A percentile compares a stretch with the other conserved stretches of the same genome.
Evolutionary conservation across 1,140 invertebrate genomes (phyloP).

Genomic region (Zophobas morio): DNA sequence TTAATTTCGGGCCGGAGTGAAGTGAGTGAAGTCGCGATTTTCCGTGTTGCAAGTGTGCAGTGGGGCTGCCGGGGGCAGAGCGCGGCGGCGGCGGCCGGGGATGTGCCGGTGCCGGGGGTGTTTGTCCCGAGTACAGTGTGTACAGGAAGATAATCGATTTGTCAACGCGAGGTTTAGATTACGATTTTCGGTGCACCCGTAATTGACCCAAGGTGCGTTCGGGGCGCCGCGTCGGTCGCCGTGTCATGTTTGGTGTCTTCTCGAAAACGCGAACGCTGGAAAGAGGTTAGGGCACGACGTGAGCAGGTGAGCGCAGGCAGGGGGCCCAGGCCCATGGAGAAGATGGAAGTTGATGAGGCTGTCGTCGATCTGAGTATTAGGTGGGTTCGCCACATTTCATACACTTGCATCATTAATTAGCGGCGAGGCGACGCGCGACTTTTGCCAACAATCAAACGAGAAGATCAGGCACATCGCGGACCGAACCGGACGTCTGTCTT

Average conservation of each 20-base stretch:
- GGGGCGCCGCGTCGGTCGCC: constrained; percentile 41
- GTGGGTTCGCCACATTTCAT: constrained; percentile 68
- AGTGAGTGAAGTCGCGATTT: constrained; percentile 58
- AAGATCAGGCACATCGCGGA: neutral
- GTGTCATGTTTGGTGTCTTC: constrained; percentile 62
- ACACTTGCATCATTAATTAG: constrained; percentile 25
- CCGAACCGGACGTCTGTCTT: constrained; percentile 26
- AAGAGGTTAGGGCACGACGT: constrained; percentile 16
- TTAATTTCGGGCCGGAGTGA: constrained; percentile 64
- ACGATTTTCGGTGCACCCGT: constrained; percentile 65
- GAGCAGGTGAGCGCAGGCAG: neutral
- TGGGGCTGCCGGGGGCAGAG: neutral
- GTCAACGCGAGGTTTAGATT: constrained; percentile 67
- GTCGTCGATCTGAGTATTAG: constrained; percentile 82
- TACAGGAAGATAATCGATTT: constrained; percentile 67
- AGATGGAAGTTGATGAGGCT: constrained; percentile 75
- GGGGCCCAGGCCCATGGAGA: constrained; percentile 67
- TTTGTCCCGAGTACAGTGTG: constrained; percentile 48
- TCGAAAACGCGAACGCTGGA: neutral
- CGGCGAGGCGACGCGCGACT: neutral
- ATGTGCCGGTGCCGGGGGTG: constrained; percentile 36
- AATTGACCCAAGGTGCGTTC: constrained; percentile 64
- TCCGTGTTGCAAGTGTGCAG: constrained; percentile 24
- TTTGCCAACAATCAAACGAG: neutral
- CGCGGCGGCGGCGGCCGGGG: constrained; percentile 29